These are phyloP conservation scores for Homarus gammarus DNA, from an alignment of 2,888 invertebrate species.

Conservation along the genomic window DNA sequence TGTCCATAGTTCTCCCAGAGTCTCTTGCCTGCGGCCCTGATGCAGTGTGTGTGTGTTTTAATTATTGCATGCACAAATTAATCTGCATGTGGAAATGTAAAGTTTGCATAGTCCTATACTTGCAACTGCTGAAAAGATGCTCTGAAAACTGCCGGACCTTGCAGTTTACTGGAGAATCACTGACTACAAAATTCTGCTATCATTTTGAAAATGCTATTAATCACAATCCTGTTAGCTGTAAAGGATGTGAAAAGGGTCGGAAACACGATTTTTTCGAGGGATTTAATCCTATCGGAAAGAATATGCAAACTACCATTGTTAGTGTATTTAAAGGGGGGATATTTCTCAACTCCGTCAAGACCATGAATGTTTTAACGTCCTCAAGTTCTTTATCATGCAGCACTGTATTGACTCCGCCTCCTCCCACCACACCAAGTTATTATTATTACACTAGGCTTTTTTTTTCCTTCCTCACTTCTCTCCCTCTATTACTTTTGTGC, in stretches of 20 bases:
- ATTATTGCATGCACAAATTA: conserved; percentile 41
- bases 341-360: background rate
- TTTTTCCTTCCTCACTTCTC: too few relatives aligned
- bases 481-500: too few relatives aligned
- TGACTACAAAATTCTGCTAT: background rate
- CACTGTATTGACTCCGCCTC: too few relatives aligned
- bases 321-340: background rate
- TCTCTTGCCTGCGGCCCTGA: background rate
- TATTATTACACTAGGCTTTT: too few relatives aligned
- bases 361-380: background rate
- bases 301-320: conserved; percentile 23
- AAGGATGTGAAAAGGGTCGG: conserved; percentile 19
- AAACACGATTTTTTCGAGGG: background rate
- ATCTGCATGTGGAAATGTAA: conserved; percentile 31
- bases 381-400: background rate
- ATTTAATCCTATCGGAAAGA: conserved; percentile 25
- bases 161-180: background rate
- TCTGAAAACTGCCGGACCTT: background rate
- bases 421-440: too few relatives aligned
- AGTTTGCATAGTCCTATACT: conserved; percentile 21
- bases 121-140: background rate
- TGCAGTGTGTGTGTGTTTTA: conserved; percentile 23
- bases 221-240: background rate
- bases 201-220: conserved; percentile 25
- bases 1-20: background rate